Conservation (phyloP, 1,140 invertebrate genomes). For the Ceratina japonica region DNA sequence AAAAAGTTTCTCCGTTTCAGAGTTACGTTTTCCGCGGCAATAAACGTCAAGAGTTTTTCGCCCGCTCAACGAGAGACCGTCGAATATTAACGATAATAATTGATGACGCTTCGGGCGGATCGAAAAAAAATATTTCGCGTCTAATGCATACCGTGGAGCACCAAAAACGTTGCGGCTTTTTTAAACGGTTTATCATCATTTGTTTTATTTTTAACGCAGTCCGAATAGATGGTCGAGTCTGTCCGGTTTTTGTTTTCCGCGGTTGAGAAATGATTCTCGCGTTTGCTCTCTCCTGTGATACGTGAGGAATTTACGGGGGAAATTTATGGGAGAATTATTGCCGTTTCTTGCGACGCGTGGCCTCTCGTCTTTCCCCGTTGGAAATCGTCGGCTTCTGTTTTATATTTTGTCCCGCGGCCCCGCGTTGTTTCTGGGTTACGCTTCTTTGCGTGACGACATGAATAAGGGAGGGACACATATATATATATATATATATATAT, state of each 20-base stretch:
- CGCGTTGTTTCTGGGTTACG: background rate
- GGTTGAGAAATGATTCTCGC: background rate
- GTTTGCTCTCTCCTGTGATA: background rate
- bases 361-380: background rate
- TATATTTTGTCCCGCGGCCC: background rate
- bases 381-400: background rate
- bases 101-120: too few relatives aligned
- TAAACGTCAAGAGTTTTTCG: too few relatives aligned
- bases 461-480: too few relatives aligned
- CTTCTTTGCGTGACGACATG: background rate
- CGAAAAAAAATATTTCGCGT: too few relatives aligned
- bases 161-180: too few relatives aligned
- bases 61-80: too few relatives aligned
- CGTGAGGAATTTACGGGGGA: background rate
- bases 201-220: background rate
- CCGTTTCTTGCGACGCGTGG: background rate
- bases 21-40: too few relatives aligned
- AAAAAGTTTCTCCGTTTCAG: too few relatives aligned
- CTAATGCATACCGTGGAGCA: too few relatives aligned
- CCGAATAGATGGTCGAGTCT: background rate
- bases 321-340: conserved; percentile 1
- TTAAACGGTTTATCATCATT: too few relatives aligned
- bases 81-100: too few relatives aligned
- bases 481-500: too few relatives aligned
- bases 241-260: background rate